phyloP scores from a whole-genome alignment of 2,888 invertebrate genomes.

The Drosophila pseudotalamancana region DNA sequence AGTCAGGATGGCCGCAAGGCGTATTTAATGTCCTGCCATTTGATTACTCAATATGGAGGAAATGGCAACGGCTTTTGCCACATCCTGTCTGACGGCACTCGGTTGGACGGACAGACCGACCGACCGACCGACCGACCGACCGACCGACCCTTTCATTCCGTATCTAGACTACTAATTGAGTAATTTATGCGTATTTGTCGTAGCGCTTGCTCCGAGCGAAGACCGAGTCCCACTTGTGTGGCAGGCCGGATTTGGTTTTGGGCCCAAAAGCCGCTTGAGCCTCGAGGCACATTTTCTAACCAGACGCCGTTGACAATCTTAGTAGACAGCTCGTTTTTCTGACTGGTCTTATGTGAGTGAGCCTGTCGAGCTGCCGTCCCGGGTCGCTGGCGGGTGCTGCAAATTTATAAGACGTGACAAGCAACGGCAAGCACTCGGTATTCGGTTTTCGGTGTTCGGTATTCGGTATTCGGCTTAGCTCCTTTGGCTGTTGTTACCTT shows the following conservation, averaged over 20 bases:
- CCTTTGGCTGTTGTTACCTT: slow-evolving; percentile 49
- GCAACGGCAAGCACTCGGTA: slow-evolving; percentile 46
- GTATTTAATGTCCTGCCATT: slow-evolving; percentile 61
- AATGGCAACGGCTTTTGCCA: slow-evolving; percentile 43
- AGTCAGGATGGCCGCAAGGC: slow-evolving; percentile 7
- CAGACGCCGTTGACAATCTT: slow-evolving; percentile 51
- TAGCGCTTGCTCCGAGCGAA: slow-evolving; percentile 43
- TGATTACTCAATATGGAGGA: slow-evolving; percentile 64
- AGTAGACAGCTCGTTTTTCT: slow-evolving; percentile 57
- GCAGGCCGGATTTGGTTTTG: slow-evolving; percentile 5
- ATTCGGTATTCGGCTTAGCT: slow-evolving; percentile 8
- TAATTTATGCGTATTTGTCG: slow-evolving; percentile 75
- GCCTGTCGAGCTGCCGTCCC: slow-evolving; percentile 8
- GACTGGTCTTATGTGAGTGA: slow-evolving; percentile 20
- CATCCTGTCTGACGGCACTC: slow-evolving; percentile 41
- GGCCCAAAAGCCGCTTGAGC: slow-evolving; percentile 51
- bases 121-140: slow-evolving; percentile 23
- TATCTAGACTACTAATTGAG: slow-evolving; percentile 74
- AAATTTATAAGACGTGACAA: slow-evolving; percentile 75
- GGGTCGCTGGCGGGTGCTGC: slow-evolving; percentile 36
- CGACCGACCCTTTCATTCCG: slow-evolving; percentile 37
- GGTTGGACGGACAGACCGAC: slow-evolving; percentile 21
- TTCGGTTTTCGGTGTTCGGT: slow-evolving; percentile 5
- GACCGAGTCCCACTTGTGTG: slow-evolving; percentile 1
- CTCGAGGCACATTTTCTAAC: slow-evolving; percentile 54